Evolutionary conservation across 2,797 vertebrate genomes (phyloP).

Genomic region (Gambusia yucatana): DNA sequence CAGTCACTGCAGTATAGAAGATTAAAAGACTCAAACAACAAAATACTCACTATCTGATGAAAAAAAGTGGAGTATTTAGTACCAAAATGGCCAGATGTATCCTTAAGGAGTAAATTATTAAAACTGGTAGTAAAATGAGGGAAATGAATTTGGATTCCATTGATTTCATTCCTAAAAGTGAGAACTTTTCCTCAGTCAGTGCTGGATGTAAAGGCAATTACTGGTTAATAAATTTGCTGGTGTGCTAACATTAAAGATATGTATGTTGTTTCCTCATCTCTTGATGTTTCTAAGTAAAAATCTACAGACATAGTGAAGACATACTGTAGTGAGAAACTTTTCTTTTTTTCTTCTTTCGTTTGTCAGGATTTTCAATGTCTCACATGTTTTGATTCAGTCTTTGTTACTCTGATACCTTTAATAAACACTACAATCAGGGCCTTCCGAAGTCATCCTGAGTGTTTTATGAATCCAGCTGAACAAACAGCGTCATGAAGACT

Average conservation of each 20-base stretch:
- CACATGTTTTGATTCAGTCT: not conserved
- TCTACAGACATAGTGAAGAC: no score
- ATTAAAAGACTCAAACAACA: conserved; percentile 1
- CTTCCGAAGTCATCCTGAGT: not conserved
- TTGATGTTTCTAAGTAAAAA: not conserved
- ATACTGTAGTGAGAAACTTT: no score
- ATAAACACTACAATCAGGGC: not conserved
- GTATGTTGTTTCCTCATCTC: not conserved
- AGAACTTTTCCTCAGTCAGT: not conserved
- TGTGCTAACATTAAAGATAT: not conserved
- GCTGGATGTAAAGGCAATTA: not conserved
- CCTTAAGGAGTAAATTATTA: not conserved
- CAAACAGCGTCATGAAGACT: not conserved
- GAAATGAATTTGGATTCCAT: not conserved
- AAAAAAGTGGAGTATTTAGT: not conserved
- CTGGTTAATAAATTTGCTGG: not conserved
- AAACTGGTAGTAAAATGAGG: not conserved
- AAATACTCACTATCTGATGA: not conserved
- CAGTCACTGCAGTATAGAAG: not conserved
- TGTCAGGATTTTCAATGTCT: not conserved
- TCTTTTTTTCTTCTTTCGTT: not conserved
- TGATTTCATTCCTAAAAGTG: not conserved
- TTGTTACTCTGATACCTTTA: not conserved
- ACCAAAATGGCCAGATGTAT: not conserved
- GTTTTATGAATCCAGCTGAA: not conserved